Evolutionary conservation across 2,888 invertebrate species (phyloP).

Genomic region (Drosophila heteroneura): DNA sequence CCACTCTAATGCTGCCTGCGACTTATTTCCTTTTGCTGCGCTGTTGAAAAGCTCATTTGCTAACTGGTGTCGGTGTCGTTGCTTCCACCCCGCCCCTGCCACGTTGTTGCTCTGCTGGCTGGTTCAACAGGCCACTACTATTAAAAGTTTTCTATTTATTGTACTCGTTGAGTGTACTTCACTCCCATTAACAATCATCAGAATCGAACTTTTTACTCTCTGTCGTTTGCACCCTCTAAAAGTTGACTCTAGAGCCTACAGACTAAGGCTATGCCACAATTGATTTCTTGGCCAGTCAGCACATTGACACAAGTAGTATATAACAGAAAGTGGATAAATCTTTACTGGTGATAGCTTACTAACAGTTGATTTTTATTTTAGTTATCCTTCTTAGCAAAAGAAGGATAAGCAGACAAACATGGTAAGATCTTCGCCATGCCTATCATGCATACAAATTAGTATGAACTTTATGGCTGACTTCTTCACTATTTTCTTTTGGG

Average conservation of each 20-base stretch:
- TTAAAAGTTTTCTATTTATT: constrained; percentile 63
- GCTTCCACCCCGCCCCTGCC: constrained; percentile 11
- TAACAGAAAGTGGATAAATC: neutral
- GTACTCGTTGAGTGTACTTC: constrained; percentile 33
- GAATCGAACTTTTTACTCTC: constrained; percentile 56
- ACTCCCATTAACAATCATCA: constrained; percentile 62
- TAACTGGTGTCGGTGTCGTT: constrained; percentile 24
- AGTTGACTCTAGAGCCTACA: neutral
- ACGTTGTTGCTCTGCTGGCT: constrained; percentile 41
- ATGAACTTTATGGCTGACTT: neutral
- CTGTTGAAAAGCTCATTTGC: constrained; percentile 42
- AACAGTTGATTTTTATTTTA: neutral
- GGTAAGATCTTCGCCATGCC: neutral
- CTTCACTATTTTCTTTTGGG: neutral
- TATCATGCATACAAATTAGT: neutral
- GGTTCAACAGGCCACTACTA: constrained; percentile 82
- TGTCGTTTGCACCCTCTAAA: constrained; percentile 5
- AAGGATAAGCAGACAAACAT: neutral
- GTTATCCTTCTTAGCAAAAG: neutral
- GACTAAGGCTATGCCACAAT: neutral
- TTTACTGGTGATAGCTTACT: neutral
- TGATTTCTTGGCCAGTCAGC: neutral
- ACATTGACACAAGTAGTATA: neutral
- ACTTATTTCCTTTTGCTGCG: constrained; percentile 28
- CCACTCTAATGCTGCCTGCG: constrained; percentile 8